Evolutionary conservation across 2,888 invertebrate species (phyloP), one percentile per base, ranked within the genome.

Genomic region (Resseliella maxima): DNA sequence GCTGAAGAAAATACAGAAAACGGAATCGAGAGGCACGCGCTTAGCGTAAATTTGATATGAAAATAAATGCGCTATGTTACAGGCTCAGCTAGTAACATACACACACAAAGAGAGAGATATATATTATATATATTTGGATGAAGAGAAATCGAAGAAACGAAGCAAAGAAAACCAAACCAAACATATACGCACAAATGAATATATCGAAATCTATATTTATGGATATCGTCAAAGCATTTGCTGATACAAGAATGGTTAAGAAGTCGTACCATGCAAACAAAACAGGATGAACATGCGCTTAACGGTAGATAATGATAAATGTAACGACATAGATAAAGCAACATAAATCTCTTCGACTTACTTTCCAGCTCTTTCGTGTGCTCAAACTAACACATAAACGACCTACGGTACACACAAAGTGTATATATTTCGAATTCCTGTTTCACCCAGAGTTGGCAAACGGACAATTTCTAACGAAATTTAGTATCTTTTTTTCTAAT

Each of bases 261-360:
- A 72, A 72, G 35, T 36, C 35, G 72, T 72, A 35, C 72, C 5
- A 59, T 35, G n/a, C 72, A 36, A 72, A 72, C 72, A 10, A 59
- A 72, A 18, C 72, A 15, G 72, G 72, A 72, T 72, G 72, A 72
- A 72, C 36, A 72, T 72, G 72, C 72, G 72, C 72, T 36, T 72
- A 72, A 72, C 72, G 35, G 72, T 72, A 72, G 35, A 72, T 72
- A 72, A 72, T 72, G 72, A 72, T 72, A 72, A 72, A 72, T 36
- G 72, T 72, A 72, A 72, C 72, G 72, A 72, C 72, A 72, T 31
- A 72, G 72, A 72, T 72, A 72, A 72, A 21, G 31, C 36, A 31
- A 36, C 31, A 72, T 72, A 72, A 72, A 72, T 72, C 72, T 72
- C 72, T 72, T 72, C n/a, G 59, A 59, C 59, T 59, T 24, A 59